These are phyloP conservation scores for Sisyra terminalis DNA, from an alignment of 2,888 invertebrate genomes.

Conservation along the genomic window DNA sequence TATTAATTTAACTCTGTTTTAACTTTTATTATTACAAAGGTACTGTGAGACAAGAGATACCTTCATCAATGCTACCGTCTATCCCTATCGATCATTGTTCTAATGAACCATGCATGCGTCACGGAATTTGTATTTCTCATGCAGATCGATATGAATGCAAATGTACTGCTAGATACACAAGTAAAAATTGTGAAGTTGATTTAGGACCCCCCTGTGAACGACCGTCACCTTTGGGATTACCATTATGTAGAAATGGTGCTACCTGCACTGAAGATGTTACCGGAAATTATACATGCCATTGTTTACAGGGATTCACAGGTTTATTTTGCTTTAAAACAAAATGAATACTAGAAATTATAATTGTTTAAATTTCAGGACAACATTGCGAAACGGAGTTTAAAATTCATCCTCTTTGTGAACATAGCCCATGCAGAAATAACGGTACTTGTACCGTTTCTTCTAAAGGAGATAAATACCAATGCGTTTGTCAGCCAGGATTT, in stretches of 20 bases:
- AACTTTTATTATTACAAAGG: neutral
- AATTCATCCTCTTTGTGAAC: constrained; percentile 51
- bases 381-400: constrained; percentile 56
- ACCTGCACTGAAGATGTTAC: constrained; percentile 49
- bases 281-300: constrained; percentile 57
- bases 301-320: constrained; percentile 50
- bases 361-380: constrained; percentile 1
- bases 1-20: neutral
- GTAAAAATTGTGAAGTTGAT: constrained; percentile 76
- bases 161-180: constrained; percentile 69
- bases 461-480: constrained; percentile 23
- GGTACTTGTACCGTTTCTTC: constrained; percentile 41
- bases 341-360: constrained; percentile 1
- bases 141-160: constrained; percentile 68
- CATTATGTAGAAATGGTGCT: constrained; percentile 58
- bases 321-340: constrained; percentile 5
- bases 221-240: constrained; percentile 24
- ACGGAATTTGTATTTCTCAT: constrained; percentile 62
- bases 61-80: neutral
- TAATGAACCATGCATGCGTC: constrained; percentile 68
- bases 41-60: constrained; percentile 3
- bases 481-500: constrained; percentile 36
- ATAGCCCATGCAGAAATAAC: constrained; percentile 63
- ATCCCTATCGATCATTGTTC: constrained; percentile 40
- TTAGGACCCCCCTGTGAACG: constrained; percentile 52